These are phyloP conservation scores for Dallia pectoralis DNA, from an alignment of 2,797 vertebrate species.

Conservation along the genomic window DNA sequence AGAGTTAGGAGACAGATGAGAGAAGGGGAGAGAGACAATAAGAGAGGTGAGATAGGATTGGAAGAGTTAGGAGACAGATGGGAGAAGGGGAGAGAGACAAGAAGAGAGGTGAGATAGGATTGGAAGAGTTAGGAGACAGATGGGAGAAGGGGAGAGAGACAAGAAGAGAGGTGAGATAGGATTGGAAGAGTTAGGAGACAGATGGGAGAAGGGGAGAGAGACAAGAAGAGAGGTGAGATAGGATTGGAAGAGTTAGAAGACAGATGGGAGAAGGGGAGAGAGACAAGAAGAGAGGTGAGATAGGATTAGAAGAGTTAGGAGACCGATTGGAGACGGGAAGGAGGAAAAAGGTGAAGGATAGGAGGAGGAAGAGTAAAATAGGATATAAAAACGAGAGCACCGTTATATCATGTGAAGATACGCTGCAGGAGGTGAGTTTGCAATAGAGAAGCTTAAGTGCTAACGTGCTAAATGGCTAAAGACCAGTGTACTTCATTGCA, in stretches of 20 bases:
- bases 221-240: slow-evolving; percentile 38
- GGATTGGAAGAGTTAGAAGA: slow-evolving; percentile 49
- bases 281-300: neutral
- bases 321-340: neutral
- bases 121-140: no score
- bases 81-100: neutral
- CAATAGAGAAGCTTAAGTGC: no score
- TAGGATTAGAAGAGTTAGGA: neutral
- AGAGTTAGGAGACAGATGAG: slow-evolving; percentile 48
- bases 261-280: slow-evolving; percentile 15
- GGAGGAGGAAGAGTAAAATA: no score
- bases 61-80: neutral
- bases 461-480: no score
- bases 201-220: slow-evolving; percentile 43
- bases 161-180: slow-evolving; percentile 23
- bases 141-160: slow-evolving; percentile 54
- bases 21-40: neutral
- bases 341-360: neutral
- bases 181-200: slow-evolving; percentile 25
- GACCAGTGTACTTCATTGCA: no score
- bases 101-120: neutral
- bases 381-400: no score
- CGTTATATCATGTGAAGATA: no score
- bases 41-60: neutral
- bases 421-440: no score